A percentile compares a stretch with the other conserved stretches of the same genome.
Evolutionary conservation across 2,113 vertebrate genomes (phyloP).

Genomic region (Xenopus tropicalis): UCB_Xtro_10.0 CM004444.2:116446001-116446500

Average conservation of each 20-base stretch:
- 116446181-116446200: constrained; percentile 39
- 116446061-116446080: no score
- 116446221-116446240: constrained; percentile 40
- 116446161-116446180: neutral
- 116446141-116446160: no score
- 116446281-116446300: constrained; percentile 52
- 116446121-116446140: no score
- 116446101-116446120: no score
- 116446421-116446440: constrained; percentile 58
- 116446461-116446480: no score
- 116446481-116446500: no score
- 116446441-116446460: no score
- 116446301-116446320: constrained; percentile 68
- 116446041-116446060: no score
- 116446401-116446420: constrained; percentile 52
- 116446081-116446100: no score
- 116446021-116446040: no score
- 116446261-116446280: constrained; percentile 59
- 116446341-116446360: constrained; percentile 70
- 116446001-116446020: no score
- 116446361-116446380: constrained; percentile 58
- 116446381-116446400: constrained; percentile 28
- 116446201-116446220: constrained; percentile 37
- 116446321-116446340: constrained; percentile 74
- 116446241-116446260: constrained; percentile 64